Evolutionary conservation across 2,888 invertebrate species (phyloP), one percentile per base, ranked within the genome.

Genomic region (Linyphia triangularis): DNA sequence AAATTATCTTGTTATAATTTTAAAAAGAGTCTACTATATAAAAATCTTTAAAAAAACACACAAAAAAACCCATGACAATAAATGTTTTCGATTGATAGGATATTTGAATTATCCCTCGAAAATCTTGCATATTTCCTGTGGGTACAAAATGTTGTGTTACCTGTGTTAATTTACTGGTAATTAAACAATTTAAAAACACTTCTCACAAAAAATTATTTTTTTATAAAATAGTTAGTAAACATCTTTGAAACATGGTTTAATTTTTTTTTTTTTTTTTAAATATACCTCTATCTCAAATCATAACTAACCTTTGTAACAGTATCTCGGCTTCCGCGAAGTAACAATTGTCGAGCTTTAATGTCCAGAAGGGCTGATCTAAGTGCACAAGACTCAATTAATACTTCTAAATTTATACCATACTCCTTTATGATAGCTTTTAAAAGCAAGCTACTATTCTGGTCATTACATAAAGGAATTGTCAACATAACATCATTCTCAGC

Each of bases 351-450:
- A 37, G 43, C 69, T 59, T 67, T 83, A 40, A 89, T 79, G 16
- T 89, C 82, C n/a, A 89, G 26, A 22, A 33, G 13, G 16, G 89
- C 83, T 19, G 83, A 67, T 24, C 70, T 33, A 13, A 89, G 30
- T 5, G 22, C 19, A 65, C 72, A 84, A 16, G 6, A 2, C 59
- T 89, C 73, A 73, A 89, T 72, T 30, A 89, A 84, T 2, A n/a
- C 26, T 37, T 89, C 67, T 24, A 89, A 67, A 67, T 84, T 57
- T 5, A 79, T 67, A 26, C 84, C 84, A 72, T 89, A 89, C 51
- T 79, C 51, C 40, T 65, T 57, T 30, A 89, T 84, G 22, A 89
- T 2, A n/a, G 83, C 70, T 73, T 89, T 89, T 9, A 89, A 37
- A 13, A 89, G 59, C 5, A 43, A 26, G 30, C 65, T 81, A 16